Base-by-base conservation (phyloP, 2,797 vertebrate species). In the Xiphorhynchus erythropygius region DNA sequence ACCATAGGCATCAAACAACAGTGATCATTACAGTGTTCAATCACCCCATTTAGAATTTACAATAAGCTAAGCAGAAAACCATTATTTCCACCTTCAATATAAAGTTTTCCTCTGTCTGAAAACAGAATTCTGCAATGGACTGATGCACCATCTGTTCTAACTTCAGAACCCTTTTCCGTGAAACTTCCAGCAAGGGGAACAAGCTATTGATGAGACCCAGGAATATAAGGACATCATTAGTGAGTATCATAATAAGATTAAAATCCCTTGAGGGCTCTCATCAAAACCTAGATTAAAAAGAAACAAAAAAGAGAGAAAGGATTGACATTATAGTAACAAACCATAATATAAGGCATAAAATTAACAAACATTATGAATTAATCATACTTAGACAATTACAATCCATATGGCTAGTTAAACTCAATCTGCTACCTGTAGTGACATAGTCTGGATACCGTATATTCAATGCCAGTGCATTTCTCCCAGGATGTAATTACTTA, bases 341-440 rank as follows among this genome's bases (percentile, higher is more conserved):
- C 98, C 98, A 97, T 99, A 99, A 99, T 97, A 98, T 98, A 99
- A 99, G 97, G 98, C 98, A 99, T 99, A 99, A 99, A 99, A 98
- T 98, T 98, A 98, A 98, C 98, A 99, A 99, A 99, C 98, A 99
- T 98, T 98, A 98, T 97, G 98, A 98, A 99, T 98, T 99, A 99
- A 99, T 99, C 98, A 98, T 98, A 98, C 97, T 98, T 97, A 97
- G 97, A 98, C 98, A 98, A 99, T 99, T 99, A 99, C 97, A 98
- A 99, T 97, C 99, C 99, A 99, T 99, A 99, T 99, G 99, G 99
- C 98, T 98, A 99, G 99, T 99, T 99, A 99, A 99, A 99, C 97
- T 97, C 99, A 99, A 99, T 99, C 99, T 99, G 99, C 98, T 99
- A 98, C 97, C 97, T 98, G 95, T 96, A 97, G 96, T 93, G 97